Conservation (phyloP, 2,113 vertebrate genomes). For the Gorilla gorilla region DNA sequence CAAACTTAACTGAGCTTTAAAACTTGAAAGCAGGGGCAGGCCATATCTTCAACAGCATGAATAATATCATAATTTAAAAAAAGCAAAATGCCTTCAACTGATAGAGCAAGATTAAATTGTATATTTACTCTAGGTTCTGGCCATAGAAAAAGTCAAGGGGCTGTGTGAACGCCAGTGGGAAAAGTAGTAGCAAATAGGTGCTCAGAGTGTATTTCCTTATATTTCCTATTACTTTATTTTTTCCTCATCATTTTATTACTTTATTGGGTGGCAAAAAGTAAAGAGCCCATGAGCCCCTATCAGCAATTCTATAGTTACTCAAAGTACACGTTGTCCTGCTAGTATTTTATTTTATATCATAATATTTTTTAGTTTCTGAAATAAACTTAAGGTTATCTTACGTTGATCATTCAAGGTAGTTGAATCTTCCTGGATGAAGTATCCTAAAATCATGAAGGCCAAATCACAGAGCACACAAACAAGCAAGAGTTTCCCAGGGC, state of each 20-base stretch:
- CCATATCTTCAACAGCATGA: background rate
- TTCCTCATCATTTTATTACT: conserved; percentile 43
- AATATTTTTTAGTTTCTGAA: conserved; percentile 34
- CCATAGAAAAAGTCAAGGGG: background rate
- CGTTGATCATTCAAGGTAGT: background rate
- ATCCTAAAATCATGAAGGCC: background rate
- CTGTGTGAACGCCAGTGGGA: background rate
- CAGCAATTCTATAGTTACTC: conserved; percentile 54
- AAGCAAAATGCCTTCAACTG: background rate
- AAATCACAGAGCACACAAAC: background rate
- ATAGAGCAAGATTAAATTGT: background rate
- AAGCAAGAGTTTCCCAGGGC: background rate
- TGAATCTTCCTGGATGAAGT: background rate
- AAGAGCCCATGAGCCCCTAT: background rate
- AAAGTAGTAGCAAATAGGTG: conserved; percentile 1
- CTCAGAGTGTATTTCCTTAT: background rate
- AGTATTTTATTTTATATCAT: conserved; percentile 59
- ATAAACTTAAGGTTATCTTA: conserved; percentile 33
- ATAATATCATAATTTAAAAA: background rate
- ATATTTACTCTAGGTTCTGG: background rate
- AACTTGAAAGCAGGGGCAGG: background rate
- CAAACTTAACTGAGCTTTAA: background rate
- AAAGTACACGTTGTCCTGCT: background rate
- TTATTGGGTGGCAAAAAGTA: background rate
- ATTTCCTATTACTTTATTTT: background rate